Percentiles rank a stretch among this genome's conserved stretches.
phyloP scores from a whole-genome alignment of 2,113 vertebrate species.

The Delphinus delphis region DNA sequence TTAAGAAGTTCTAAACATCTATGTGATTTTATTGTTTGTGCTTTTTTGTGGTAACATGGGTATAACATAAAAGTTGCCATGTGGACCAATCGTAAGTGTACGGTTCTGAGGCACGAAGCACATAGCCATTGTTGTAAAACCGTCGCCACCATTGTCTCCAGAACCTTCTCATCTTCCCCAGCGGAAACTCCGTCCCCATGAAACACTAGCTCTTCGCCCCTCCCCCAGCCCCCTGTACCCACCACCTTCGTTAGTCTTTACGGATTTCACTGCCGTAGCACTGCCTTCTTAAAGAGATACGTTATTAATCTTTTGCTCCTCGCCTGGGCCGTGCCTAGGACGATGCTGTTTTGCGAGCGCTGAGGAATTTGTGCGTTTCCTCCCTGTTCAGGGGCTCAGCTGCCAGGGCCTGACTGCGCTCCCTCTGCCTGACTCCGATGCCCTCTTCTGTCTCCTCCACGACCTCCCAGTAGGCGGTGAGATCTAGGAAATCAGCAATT shows the following conservation, averaged over 20 bases:
- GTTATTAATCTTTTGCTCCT: neutral
- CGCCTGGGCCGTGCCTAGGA: neutral
- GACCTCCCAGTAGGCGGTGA: neutral
- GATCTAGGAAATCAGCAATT: neutral
- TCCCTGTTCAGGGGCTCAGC: neutral
- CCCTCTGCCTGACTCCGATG: neutral
- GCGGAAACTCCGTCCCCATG: neutral
- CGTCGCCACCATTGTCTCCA: neutral
- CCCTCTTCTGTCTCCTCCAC: rapidly evolving
- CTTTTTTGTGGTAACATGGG: neutral
- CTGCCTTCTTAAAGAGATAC: neutral
- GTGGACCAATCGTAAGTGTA: neutral
- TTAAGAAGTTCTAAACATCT: neutral
- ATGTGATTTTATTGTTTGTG: neutral
- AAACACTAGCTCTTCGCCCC: neutral
- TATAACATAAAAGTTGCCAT: neutral
- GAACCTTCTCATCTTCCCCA: neutral
- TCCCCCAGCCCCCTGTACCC: neutral
- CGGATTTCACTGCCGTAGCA: neutral
- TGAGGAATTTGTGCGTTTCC: neutral
- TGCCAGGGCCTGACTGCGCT: neutral
- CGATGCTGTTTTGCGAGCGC: neutral
- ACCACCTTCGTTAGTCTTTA: neutral
- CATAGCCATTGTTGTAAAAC: neutral
- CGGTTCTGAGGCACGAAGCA: neutral